These are phyloP conservation scores for Trilocha varians DNA, from an alignment of 2,888 invertebrate genomes.

Conservation along the genomic window DNA sequence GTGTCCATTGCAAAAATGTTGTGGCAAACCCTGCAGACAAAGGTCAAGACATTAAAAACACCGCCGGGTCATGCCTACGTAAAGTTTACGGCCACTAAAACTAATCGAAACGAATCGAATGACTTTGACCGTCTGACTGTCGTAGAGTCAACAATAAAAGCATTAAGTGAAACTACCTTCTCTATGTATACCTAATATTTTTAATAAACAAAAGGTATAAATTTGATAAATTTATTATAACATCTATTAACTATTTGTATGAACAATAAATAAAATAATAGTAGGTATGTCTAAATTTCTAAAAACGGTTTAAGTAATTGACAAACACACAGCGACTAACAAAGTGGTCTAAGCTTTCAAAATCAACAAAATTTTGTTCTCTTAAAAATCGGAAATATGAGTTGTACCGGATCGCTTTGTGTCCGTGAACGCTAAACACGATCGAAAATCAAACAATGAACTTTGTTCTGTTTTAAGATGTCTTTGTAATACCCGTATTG, in stretches of 20 bases:
- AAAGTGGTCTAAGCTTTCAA: too few species aligned
- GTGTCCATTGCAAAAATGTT: conserved; percentile 4
- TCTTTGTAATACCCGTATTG: conserved; percentile 20
- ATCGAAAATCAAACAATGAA: conserved; percentile 18
- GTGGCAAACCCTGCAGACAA: conserved; percentile 1
- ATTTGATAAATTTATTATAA: too few species aligned
- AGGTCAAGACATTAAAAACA: conserved; percentile 5
- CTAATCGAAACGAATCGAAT: background rate
- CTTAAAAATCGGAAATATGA: background rate
- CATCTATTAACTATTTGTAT: too few species aligned
- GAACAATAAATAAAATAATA: too few species aligned
- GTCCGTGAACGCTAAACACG: conserved; percentile 34
- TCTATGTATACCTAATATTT: too few species aligned
- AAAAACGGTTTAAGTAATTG: too few species aligned
- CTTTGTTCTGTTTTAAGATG: conserved; percentile 26
- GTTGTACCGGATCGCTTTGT: background rate
- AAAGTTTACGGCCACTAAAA: background rate
- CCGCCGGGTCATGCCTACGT: conserved; percentile 3
- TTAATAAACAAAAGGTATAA: too few species aligned
- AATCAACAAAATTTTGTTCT: background rate
- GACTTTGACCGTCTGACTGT: too few species aligned
- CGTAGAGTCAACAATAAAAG: too few species aligned
- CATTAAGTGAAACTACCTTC: too few species aligned
- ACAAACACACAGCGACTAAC: too few species aligned
- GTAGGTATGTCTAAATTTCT: too few species aligned